Conservation (phyloP, 2,797 vertebrate genomes). For the Chaunax sp. region DNA sequence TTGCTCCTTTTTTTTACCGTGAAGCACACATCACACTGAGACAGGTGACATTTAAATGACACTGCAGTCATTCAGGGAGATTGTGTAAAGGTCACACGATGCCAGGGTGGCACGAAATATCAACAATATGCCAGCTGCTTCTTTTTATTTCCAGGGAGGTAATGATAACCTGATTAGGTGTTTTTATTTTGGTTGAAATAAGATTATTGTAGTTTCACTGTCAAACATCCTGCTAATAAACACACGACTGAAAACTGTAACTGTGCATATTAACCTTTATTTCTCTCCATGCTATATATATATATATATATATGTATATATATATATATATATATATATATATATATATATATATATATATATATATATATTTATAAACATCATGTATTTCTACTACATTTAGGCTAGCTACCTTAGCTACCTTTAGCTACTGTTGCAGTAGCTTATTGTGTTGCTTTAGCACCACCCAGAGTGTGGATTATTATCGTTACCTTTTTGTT, state of each 20-base stretch:
- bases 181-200: neutral
- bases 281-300: conserved; percentile 2
- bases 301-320: too few species aligned
- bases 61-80: conserved; percentile 34
- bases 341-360: too few species aligned
- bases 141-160: neutral
- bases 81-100: conserved; percentile 66
- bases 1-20: conserved; percentile 50
- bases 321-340: too few species aligned
- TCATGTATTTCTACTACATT: too few species aligned
- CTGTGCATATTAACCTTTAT: neutral
- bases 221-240: neutral
- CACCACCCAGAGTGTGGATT: too few species aligned
- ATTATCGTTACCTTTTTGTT: too few species aligned
- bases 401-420: too few species aligned
- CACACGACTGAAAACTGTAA: neutral
- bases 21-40: conserved; percentile 43
- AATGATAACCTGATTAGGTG: neutral
- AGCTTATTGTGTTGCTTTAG: too few species aligned
- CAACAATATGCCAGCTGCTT: conserved; percentile 34
- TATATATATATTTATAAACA: too few species aligned
- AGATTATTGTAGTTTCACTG: neutral
- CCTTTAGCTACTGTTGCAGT: too few species aligned
- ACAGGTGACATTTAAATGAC: conserved; percentile 71
- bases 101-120: conserved; percentile 42